Evolutionary conservation across 2,797 vertebrate genomes (phyloP), one percentile per base, ranked within the genome.

Genomic region (Gambusia yucatana): DNA sequence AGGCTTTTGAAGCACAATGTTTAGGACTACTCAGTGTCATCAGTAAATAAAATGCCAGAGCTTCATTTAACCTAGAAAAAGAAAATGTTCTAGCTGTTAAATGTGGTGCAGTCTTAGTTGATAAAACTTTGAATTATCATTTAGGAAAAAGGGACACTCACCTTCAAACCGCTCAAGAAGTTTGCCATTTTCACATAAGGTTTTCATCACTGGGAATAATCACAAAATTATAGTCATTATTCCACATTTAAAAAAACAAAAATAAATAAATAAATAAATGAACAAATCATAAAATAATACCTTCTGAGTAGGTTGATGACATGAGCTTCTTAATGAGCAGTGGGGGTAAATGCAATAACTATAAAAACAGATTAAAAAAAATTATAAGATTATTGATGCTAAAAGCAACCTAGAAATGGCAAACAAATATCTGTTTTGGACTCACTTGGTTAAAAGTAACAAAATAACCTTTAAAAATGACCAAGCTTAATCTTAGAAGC

Each of bases 271-370:
- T 3, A 44, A 44, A 13, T 2, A 20, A 50, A 48, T 14, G 48
- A 33, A 13, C 0, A 72, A 71, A 72, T 77, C 0, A 30, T 30
- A 41, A 6, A 43, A 33, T 48, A 1, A n/a, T 22, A 90, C 91
- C 91, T 85, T 91, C 28, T 20, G 48, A 30, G 79, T 93, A 94
- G 2, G 36, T 74, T 20, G 36, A 44, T 0, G 0, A 6, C 13
- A 22, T 0, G 3, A 83, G 36, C 11, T 9, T 13, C 1, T 36
- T 0, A 2, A 86, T 14, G n/a, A 94, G 30, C 1, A 11, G 5
- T 8, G 0, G 0, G n/a, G 94, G 86, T 82, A 94, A 84, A 74
- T 93, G 65, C 76, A 94, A 78, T 7, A 93, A 6, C 94, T 94
- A 73, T 59, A 82, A 48, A 80, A 74, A 80, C 78, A 39, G 57